A percentile compares a stretch with the other conserved stretches of the same genome.
Evolutionary conservation across 2,113 vertebrate genomes (phyloP).

Genomic region (Hydropotes inermis): DNA sequence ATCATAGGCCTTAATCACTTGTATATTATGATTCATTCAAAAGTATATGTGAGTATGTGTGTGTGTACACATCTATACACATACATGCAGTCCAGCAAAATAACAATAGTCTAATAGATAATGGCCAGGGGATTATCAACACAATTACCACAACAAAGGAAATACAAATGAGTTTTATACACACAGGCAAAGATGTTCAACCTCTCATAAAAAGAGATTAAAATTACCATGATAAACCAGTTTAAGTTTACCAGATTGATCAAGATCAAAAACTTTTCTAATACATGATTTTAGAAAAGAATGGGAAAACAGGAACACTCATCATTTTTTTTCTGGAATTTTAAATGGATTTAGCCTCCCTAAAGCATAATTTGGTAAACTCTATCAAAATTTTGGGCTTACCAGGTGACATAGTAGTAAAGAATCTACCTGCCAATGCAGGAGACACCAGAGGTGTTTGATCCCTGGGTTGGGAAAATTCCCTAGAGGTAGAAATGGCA

Average conservation of each 20-base stretch:
- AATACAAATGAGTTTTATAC: not conserved
- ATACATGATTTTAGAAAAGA: not conserved
- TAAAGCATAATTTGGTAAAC: not conserved
- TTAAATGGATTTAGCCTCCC: not conserved
- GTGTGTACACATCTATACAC: not conserved
- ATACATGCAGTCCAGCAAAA: not conserved
- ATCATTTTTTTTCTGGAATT: not conserved
- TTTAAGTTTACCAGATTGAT: not conserved
- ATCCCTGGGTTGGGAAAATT: not conserved
- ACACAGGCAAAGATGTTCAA: not conserved
- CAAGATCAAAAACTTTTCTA: not conserved
- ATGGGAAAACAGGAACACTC: not conserved
- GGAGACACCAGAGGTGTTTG: not conserved
- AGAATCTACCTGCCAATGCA: not conserved
- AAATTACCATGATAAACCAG: not conserved
- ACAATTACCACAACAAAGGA: not conserved
- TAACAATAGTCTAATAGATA: not conserved
- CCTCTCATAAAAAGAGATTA: not conserved
- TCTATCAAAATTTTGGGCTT: not conserved
- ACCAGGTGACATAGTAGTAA: not conserved
- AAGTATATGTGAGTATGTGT: not conserved
- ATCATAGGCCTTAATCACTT: not conserved
- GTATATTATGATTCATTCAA: not conserved
- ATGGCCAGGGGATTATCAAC: not conserved
- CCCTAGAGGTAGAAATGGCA: not conserved